Evolutionary conservation across 2,113 vertebrate species (phyloP).

Genomic region (cat (Felis catus)): F.catus_Fca126_mat1.0 CM031416.1:127421501-127422000

Average conservation of each 20-base stretch:
- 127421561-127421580: neutral
- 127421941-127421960: neutral
- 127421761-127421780: neutral
- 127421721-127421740: neutral
- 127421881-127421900: neutral
- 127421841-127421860: neutral
- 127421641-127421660: neutral
- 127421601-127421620: neutral
- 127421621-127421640: neutral
- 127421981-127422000: neutral
- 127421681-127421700: neutral
- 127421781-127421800: neutral
- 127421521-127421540: neutral
- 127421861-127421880: neutral
- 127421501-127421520: neutral
- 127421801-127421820: neutral
- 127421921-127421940: neutral
- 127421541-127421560: neutral
- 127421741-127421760: neutral
- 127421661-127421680: neutral
- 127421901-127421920: neutral
- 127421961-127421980: neutral
- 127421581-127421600: neutral
- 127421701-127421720: neutral
- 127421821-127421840: neutral